Percentiles rank a stretch among this genome's conserved stretches.
These are phyloP conservation scores for Bungarus multicinctus DNA, from an alignment of 2,113 vertebrate genomes.

Conservation along the genomic window DNA sequence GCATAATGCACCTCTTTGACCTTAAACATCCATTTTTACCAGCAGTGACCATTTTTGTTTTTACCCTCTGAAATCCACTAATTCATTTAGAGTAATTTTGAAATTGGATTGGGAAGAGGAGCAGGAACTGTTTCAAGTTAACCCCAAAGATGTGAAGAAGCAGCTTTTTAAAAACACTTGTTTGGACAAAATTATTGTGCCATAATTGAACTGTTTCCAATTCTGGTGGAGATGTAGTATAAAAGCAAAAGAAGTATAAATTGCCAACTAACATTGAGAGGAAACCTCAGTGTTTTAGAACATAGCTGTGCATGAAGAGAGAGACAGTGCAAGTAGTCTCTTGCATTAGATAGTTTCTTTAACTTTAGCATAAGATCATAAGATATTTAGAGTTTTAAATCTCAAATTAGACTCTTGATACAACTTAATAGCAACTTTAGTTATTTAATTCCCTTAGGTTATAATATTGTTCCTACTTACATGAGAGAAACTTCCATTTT, in stretches of 20 bases:
- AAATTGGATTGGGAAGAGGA: neutral
- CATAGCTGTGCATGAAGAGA: neutral
- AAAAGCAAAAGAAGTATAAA: neutral
- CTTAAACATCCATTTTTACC: slow-evolving; percentile 4
- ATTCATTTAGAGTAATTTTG: neutral
- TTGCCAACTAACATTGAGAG: neutral
- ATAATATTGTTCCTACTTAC: neutral
- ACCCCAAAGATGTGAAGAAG: neutral
- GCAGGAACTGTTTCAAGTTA: neutral
- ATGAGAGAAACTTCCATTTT: neutral
- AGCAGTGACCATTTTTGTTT: slow-evolving; percentile 7
- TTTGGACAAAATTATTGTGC: too few relatives aligned
- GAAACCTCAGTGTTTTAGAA: neutral
- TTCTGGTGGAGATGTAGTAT: neutral
- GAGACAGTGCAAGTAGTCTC: neutral
- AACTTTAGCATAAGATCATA: slow-evolving; percentile 11
- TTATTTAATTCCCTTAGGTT: neutral
- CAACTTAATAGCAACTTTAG: neutral
- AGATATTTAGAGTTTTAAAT: neutral
- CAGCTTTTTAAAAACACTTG: neutral
- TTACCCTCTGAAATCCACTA: neutral
- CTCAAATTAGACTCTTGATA: neutral
- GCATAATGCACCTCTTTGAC: neutral
- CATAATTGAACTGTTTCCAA: neutral
- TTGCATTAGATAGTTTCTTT: neutral